Percentiles rank a stretch among this genome's conserved stretches.
phyloP scores from a whole-genome alignment of 2,888 invertebrate genomes.

The Apotomis betuletana region DNA sequence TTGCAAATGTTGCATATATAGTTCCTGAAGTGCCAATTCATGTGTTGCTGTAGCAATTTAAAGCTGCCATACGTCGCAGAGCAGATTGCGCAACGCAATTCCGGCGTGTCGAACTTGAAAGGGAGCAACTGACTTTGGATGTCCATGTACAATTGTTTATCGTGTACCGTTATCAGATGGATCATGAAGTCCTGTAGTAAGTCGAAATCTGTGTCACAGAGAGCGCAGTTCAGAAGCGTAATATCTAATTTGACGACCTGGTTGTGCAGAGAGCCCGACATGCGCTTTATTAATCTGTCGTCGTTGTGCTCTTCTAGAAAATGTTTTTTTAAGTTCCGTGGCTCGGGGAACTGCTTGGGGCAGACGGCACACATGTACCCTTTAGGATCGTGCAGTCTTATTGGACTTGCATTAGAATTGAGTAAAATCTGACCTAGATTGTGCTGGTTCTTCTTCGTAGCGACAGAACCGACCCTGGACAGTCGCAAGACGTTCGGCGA shows the following conservation, averaged over 20 bases:
- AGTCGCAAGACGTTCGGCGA: constrained; percentile 26
- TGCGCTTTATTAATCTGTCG: constrained; percentile 53
- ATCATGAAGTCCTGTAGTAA: constrained; percentile 54
- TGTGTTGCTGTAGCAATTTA: constrained; percentile 66
- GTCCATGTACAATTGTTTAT: constrained; percentile 53
- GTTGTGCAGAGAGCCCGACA: constrained; percentile 47
- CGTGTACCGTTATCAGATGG: constrained; percentile 55
- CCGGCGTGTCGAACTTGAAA: constrained; percentile 64
- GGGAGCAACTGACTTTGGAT: constrained; percentile 63
- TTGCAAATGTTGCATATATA: constrained; percentile 61
- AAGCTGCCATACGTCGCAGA: constrained; percentile 56
- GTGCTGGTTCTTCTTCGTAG: constrained; percentile 52
- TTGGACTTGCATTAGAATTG: constrained; percentile 64
- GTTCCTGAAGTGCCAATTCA: constrained; percentile 67
- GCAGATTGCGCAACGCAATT: constrained; percentile 62
- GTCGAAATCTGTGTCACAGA: constrained; percentile 54
- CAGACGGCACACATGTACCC: constrained; percentile 64
- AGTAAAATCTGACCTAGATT: constrained; percentile 58
- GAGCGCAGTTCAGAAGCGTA: constrained; percentile 58
- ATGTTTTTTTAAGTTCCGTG: constrained; percentile 59
- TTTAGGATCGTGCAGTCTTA: constrained; percentile 54
- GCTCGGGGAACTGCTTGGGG: constrained; percentile 52
- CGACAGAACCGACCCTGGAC: constrained; percentile 34
- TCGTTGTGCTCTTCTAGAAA: constrained; percentile 59
- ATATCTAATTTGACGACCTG: constrained; percentile 64